Percentiles rank a stretch among this genome's conserved stretches.
These are phyloP conservation scores for Numenius phaeopus DNA, from an alignment of 2,797 vertebrate species.

Conservation along the genomic window DNA sequence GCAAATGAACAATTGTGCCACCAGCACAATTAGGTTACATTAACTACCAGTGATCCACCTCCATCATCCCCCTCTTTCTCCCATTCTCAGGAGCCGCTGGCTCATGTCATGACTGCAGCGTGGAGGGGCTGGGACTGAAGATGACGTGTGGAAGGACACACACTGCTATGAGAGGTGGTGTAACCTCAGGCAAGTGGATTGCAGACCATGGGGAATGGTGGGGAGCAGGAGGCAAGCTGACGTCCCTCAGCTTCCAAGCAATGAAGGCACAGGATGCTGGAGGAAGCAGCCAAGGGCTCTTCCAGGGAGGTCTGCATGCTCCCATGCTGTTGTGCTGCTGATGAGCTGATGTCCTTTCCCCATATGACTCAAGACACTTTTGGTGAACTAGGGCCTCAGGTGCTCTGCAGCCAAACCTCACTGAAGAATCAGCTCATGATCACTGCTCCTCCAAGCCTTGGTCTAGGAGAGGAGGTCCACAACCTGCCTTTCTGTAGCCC, in stretches of 20 bases:
- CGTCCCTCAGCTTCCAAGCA: not conserved
- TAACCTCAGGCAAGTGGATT: not conserved
- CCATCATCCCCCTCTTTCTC: not conserved
- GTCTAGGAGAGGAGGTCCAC: not conserved
- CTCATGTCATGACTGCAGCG: not conserved
- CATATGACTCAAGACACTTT: not conserved
- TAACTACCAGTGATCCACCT: not conserved
- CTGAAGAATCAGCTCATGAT: not conserved
- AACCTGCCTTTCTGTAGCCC: not conserved
- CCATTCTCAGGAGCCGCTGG: not conserved
- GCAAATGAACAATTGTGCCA: constrained; percentile 24
- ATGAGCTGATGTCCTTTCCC: not conserved
- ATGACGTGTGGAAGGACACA: not conserved
- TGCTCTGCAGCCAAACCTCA: not conserved
- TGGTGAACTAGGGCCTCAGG: not conserved
- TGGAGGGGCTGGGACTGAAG: not conserved
- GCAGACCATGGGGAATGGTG: not conserved
- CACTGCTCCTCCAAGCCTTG: not conserved
- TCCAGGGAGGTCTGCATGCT: not conserved
- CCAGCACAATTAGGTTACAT: not conserved
- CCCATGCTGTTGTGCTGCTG: not conserved
- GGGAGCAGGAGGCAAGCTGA: not conserved
- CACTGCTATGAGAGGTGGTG: not conserved
- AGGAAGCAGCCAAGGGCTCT: not conserved
- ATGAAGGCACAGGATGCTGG: not conserved